Percentiles rank a stretch among this genome's conserved stretches.
phyloP scores from a whole-genome alignment of 2,113 vertebrate species.

The Columbina picui region DNA sequence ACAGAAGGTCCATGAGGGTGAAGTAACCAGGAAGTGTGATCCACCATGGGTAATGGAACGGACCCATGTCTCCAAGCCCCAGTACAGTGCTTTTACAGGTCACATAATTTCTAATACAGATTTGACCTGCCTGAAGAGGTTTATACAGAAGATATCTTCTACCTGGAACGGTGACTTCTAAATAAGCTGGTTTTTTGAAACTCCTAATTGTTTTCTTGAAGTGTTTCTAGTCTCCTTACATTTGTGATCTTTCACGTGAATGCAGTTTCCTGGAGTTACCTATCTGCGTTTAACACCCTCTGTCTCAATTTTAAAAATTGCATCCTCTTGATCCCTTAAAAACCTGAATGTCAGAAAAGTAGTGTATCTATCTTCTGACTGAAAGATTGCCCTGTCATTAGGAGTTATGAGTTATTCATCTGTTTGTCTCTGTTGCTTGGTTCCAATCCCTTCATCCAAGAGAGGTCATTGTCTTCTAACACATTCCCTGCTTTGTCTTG shows the following conservation, averaged over 20 bases:
- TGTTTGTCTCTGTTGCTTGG: background rate
- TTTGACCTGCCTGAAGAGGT: background rate
- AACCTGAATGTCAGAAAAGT: background rate
- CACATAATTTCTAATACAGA: background rate
- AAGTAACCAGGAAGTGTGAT: background rate
- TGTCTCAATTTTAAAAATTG: background rate
- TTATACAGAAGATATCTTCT: background rate
- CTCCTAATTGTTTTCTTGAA: background rate
- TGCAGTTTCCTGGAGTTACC: background rate
- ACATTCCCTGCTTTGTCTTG: background rate
- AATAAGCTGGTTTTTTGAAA: background rate
- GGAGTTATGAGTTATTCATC: background rate
- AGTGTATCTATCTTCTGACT: background rate
- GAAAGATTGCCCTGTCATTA: background rate
- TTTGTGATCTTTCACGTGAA: background rate
- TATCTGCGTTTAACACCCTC: background rate
- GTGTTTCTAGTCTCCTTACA: background rate
- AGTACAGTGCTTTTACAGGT: background rate
- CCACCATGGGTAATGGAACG: background rate
- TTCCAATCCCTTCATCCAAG: background rate
- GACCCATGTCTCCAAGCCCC: background rate
- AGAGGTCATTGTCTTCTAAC: background rate
- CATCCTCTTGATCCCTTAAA: background rate
- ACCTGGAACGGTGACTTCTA: background rate
- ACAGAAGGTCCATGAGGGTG: background rate